These are phyloP conservation scores for Lytechinus pictus DNA, from an alignment of 35 echinoderm and acorn worm species.

Conservation along the genomic window DNA sequence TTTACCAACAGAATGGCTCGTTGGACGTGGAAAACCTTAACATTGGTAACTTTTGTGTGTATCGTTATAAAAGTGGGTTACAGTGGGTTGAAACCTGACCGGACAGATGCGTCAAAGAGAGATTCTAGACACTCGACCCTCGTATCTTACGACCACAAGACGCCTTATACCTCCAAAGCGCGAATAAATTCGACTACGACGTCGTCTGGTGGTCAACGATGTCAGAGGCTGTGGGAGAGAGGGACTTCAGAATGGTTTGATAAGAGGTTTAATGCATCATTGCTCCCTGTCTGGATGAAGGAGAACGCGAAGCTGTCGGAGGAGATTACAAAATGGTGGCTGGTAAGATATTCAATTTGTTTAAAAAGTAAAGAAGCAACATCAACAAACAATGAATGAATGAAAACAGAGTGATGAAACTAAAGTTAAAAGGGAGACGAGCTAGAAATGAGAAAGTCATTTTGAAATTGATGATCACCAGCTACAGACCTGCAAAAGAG, in stretches of 20 bases:
- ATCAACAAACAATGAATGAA: background rate
- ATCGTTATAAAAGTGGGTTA: background rate
- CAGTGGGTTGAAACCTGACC: background rate
- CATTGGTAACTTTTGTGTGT: background rate
- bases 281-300: constrained; percentile 31
- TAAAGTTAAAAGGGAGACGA: background rate
- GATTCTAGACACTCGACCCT: background rate
- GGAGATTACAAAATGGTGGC: constrained; percentile 10
- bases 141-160: background rate
- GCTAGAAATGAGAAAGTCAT: background rate
- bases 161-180: background rate
- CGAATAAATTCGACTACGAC: background rate
- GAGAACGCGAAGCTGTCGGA: constrained; percentile 6
- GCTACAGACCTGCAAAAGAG: too few relatives aligned
- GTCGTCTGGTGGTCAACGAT: background rate
- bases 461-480: too few relatives aligned
- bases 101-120: background rate
- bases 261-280: background rate
- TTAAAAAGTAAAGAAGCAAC: background rate
- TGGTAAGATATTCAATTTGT: background rate
- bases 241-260: constrained; percentile 41
- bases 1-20: background rate
- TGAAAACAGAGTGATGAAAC: background rate
- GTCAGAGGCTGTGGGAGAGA: constrained; percentile 20
- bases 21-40: background rate